Evolutionary conservation across 2,113 vertebrate species (phyloP).

Genomic region (Ochotona curzoniae): DNA sequence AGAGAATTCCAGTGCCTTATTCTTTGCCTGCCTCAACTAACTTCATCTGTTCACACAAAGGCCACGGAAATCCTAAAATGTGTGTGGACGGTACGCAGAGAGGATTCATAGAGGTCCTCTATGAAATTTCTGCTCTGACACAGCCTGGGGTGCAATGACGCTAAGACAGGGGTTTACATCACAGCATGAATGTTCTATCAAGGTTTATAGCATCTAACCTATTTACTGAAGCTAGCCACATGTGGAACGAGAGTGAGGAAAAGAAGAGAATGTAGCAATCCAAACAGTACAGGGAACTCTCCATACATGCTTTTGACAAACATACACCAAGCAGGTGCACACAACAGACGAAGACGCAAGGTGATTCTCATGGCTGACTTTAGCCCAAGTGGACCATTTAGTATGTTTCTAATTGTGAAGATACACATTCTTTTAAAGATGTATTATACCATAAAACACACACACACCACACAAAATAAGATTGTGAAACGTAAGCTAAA

Average conservation of each 20-base stretch:
- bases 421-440: background rate
- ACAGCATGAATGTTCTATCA: background rate
- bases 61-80: background rate
- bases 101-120: background rate
- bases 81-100: background rate
- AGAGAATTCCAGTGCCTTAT: background rate
- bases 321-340: background rate
- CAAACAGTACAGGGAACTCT: background rate
- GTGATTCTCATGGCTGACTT: background rate
- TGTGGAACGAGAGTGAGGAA: background rate
- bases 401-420: background rate
- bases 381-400: background rate
- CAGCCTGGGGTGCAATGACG: background rate
- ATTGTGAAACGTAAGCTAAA: slow-evolving; percentile 22
- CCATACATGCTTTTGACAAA: background rate
- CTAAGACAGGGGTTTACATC: background rate
- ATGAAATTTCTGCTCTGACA: background rate
- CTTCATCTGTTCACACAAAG: background rate
- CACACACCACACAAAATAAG: background rate
- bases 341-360: background rate
- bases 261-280: background rate
- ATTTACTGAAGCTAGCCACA: background rate
- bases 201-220: background rate
- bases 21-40: background rate
- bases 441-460: background rate